A percentile compares a stretch with the other conserved stretches of the same genome.
Conservation (phyloP, 2,797 vertebrate species). For the Acestrorhynchus altus region DNA sequence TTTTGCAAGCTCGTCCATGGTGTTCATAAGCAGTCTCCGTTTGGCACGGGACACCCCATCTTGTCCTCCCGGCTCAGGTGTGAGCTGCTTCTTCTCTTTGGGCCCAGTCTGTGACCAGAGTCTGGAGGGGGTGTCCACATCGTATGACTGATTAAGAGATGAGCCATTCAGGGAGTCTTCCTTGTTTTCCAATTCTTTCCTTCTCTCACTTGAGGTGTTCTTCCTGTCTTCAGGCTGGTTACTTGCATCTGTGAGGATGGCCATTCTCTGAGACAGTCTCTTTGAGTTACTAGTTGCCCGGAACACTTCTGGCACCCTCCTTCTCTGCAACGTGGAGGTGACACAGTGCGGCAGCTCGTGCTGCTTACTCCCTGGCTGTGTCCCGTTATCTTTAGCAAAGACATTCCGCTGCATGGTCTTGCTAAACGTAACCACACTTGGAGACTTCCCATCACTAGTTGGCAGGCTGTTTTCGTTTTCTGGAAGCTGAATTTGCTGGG, state of each 20-base stretch:
- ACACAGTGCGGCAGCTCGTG: constrained; percentile 44
- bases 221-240: constrained; percentile 43
- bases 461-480: neutral
- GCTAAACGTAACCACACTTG: constrained; percentile 20
- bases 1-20: constrained; percentile 35
- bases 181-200: constrained; percentile 23
- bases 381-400: constrained; percentile 22
- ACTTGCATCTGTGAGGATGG: constrained; percentile 58
- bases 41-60: constrained; percentile 68
- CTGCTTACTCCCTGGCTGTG: constrained; percentile 26
- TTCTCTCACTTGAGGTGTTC: constrained; percentile 5
- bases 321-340: constrained; percentile 63
- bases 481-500: constrained; percentile 1
- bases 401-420: constrained; percentile 29
- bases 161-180: constrained; percentile 39
- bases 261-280: neutral
- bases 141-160: constrained; percentile 72
- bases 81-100: constrained; percentile 58
- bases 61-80: constrained; percentile 65
- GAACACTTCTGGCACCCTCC: constrained; percentile 63
- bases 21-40: constrained; percentile 75
- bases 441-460: constrained; percentile 10
- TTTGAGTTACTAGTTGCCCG: constrained; percentile 47
- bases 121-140: constrained; percentile 72
- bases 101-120: constrained; percentile 66